Base-by-base conservation (phyloP, 1,140 invertebrate species). In the Nylanderia fulva region DNA sequence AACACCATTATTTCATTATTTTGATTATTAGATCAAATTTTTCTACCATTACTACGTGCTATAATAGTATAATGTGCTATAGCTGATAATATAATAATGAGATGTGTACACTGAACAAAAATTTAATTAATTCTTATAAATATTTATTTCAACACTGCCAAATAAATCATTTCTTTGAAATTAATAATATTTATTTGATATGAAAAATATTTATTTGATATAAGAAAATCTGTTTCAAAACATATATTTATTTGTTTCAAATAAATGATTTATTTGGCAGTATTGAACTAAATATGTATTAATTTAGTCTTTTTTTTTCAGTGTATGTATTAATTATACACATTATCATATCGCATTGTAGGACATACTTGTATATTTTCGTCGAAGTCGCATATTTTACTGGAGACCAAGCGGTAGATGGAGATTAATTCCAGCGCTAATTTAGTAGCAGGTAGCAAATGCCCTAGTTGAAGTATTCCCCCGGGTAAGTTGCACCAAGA, bases 401-500 rank as follows among this genome's bases (percentile, higher is more conserved):
- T 24, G 15, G 74, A 64, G 58, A 39, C 21, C 21, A 42, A 11
- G 29, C 24, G 48, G 60, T 82, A 33, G 63, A 82, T 85, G 42
- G 54, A 82, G 68, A 87, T 87, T 86, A 82, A 87, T 86, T 86
- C 68, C 45, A 9, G 33, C n/a, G 84, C 60, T 87, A 87, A 87
- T 86, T 86, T 71, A 87, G 75, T 54, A 9, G 42, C 29, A 52
- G 64, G 29, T 79, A 71, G 84, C 61, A 86, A 86, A n/a, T 75
- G 45, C 66, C 39, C 61, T 27, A 15, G 36, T 56, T 63, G 45
- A 63, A 86, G 21, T 68, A 48, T 82, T 61, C 33, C 58, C 72
- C 48, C 48, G 85, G 58, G 83, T 79, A 79, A 39, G 27, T 13
- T 72, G 48, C 36, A 52, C 48, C 63, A 85, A 85, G 52, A 69